Evolutionary conservation across 2,888 invertebrate genomes (phyloP).

Genomic region (Oegoconia quadripuncta): DNA sequence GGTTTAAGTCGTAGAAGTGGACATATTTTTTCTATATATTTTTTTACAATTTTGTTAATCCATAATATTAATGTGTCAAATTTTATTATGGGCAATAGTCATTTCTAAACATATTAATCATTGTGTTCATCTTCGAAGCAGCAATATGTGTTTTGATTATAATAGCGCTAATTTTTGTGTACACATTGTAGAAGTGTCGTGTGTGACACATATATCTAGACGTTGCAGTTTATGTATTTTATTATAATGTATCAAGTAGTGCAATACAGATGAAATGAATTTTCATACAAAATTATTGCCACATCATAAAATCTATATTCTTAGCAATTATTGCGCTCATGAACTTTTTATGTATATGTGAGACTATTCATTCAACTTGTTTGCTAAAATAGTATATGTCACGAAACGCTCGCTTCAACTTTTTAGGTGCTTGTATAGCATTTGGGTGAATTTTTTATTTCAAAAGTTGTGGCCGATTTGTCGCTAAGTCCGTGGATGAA

Average conservation of each 20-base stretch:
- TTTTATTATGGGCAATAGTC: too few species aligned
- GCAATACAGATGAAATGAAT: conserved; percentile 2
- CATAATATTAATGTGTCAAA: background rate
- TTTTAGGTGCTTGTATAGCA: conserved; percentile 53
- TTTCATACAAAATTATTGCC: too few species aligned
- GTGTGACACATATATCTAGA: background rate
- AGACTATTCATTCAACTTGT: too few species aligned
- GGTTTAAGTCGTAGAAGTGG: too few species aligned
- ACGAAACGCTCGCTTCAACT: background rate
- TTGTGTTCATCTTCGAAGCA: conserved; percentile 8
- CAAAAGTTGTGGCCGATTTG: conserved; percentile 58
- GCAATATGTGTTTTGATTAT: conserved; percentile 2
- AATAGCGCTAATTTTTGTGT: conserved; percentile 1
- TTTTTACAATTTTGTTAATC: background rate
- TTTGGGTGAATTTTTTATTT: conserved; percentile 39
- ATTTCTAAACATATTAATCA: too few species aligned
- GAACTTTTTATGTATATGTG: too few species aligned
- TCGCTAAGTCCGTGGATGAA: conserved; percentile 62
- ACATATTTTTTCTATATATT: background rate
- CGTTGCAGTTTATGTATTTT: background rate
- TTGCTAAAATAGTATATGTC: background rate
- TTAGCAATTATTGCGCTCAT: too few species aligned
- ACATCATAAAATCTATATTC: too few species aligned
- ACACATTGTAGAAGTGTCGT: background rate
- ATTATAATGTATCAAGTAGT: background rate